Base-by-base conservation (phyloP, 2,797 vertebrate species). In the Strix occidentalis region DNA sequence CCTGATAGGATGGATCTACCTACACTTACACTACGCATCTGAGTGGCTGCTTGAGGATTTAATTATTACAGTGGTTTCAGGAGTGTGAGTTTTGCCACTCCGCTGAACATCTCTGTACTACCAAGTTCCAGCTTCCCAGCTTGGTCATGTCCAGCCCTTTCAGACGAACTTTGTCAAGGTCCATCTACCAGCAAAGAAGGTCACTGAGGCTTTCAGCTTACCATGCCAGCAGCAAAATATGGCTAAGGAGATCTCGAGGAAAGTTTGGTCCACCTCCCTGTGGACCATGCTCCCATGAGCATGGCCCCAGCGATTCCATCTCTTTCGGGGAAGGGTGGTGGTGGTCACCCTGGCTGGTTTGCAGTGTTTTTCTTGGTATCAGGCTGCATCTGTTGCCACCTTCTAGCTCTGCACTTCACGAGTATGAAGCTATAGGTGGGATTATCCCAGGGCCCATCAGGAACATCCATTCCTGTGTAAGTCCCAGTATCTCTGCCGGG, bases 301-400 rank as follows among this genome's bases (percentile, higher is more conserved):
- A 43, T 1, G 1, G 50, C 33, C 61, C n/a, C 0, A 1, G 33
- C 23, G 10, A 26, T 35, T 31, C 13, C 43, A 31, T 11, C 16
- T 53, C 46, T 60, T n/a, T 60, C 53, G 53, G 45, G 13, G 33
- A 74, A 57, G 54, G 54, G 8, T 35, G 31, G n/a, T 48, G 64
- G 18, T 31, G 48, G 31, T 54, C 29, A 35, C 56, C 29, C 31
- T 33, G 79, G 12, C 29, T 69, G 35, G 16, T 20, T 46, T 61
- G 41, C n/a, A 41, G n/a, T 24, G n/a, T 25, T 89, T 24, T 41
- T 53, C 29, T 39, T 28, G 54, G 17, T 24, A 13, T 69, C 16
- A 26, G 48, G 45, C 45, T 58, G 45, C 35, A 28, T 21, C 68
- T 25, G 7, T 53, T 26, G 7, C 17, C n/a, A 31, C 68, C 35